phyloP scores from a whole-genome alignment of 2,113 vertebrate genomes.

The Lasiurus cinereus region DNA sequence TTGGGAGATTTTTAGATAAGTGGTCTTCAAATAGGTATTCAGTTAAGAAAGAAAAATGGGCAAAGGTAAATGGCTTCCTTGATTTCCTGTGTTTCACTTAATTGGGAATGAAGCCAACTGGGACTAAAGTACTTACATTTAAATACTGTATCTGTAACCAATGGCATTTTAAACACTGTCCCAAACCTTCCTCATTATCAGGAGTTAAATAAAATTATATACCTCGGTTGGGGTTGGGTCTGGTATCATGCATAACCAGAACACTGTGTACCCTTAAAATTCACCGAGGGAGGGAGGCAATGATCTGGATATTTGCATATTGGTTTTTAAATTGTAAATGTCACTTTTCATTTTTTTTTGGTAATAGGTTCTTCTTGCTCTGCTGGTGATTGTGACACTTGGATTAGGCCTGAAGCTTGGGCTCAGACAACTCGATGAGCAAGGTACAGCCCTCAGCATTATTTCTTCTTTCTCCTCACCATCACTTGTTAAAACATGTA shows the following conservation, averaged over 20 bases:
- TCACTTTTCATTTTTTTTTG: constrained; percentile 55
- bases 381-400: constrained; percentile 87
- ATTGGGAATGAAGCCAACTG: background rate
- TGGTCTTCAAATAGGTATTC: background rate
- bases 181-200: background rate
- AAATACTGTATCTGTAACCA: background rate
- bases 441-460: constrained; percentile 35
- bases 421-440: constrained; percentile 74
- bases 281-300: background rate
- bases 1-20: background rate
- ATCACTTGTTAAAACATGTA: background rate
- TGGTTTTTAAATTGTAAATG: background rate
- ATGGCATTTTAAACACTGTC: background rate
- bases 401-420: constrained; percentile 89
- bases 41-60: background rate
- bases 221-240: background rate
- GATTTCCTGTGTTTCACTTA: constrained; percentile 30
- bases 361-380: constrained; percentile 87
- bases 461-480: background rate
- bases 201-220: background rate
- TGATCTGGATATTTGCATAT: background rate
- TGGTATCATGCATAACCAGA: background rate
- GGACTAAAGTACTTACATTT: background rate
- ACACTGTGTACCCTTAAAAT: background rate
- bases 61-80: background rate